These are phyloP conservation scores for Steinernema carpocapsae DNA, from an alignment of 2,888 invertebrate genomes.

Conservation along the genomic window DNA sequence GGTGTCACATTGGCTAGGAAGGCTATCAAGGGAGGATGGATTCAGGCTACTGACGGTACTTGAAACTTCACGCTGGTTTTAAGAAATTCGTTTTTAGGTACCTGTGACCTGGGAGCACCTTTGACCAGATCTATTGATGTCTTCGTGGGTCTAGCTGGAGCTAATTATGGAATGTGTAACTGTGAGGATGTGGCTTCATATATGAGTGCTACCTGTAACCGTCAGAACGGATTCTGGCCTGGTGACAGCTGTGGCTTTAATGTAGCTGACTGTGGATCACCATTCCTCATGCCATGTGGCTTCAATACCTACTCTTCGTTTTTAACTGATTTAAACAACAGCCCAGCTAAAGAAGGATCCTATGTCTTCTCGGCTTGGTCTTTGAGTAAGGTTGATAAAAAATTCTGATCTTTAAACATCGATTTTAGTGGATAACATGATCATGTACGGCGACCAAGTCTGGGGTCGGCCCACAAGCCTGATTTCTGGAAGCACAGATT, in stretches of 20 bases:
- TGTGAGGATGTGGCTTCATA: conserved; percentile 52
- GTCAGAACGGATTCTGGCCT: conserved; percentile 55
- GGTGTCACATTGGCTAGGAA: conserved; percentile 52
- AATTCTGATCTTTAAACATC: neutral
- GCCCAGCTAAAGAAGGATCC: conserved; percentile 27
- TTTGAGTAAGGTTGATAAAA: neutral
- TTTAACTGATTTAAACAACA: conserved; percentile 35
- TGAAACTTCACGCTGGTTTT: neutral
- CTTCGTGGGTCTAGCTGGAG: conserved; percentile 62
- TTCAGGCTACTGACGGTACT: conserved; percentile 42
- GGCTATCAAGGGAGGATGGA: conserved; percentile 51
- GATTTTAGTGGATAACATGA: conserved; percentile 56
- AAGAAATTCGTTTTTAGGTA: conserved; percentile 3
- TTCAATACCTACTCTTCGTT: conserved; percentile 26
- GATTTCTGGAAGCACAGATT: conserved; percentile 49
- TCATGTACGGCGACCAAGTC: conserved; percentile 52
- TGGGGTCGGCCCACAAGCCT: conserved; percentile 57
- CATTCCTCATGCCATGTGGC: conserved; percentile 35
- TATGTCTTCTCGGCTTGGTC: conserved; percentile 37
- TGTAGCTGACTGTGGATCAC: conserved; percentile 49
- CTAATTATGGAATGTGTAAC: conserved; percentile 62
- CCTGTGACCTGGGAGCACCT: conserved; percentile 47
- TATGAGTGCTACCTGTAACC: conserved; percentile 56
- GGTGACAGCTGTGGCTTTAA: conserved; percentile 59
- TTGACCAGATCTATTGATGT: conserved; percentile 54